phyloP scores from a whole-genome alignment of 2,888 invertebrate genomes.

The Torymus texanus region DNA sequence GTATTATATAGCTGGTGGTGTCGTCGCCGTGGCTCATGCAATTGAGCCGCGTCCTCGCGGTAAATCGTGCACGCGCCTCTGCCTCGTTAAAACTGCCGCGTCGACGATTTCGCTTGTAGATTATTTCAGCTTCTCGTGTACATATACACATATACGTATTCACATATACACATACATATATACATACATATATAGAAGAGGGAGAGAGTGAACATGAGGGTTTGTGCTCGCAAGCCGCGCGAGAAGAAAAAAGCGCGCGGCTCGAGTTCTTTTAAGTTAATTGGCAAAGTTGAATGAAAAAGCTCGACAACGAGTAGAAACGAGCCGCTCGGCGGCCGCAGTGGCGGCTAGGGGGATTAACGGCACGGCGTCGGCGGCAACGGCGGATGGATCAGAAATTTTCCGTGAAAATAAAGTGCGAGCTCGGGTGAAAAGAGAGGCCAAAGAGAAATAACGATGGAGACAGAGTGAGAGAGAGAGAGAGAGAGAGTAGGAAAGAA shows the following conservation, averaged over 20 bases:
- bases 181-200: no score
- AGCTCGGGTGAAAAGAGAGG: conserved; percentile 47
- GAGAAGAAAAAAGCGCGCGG: conserved; percentile 20
- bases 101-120: background rate
- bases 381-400: conserved; percentile 69
- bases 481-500: conserved; percentile 48
- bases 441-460: conserved; percentile 47
- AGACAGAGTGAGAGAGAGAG: conserved; percentile 53
- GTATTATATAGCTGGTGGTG: no score
- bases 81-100: background rate
- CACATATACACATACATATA: no score
- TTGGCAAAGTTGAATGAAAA: conserved; percentile 71
- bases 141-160: no score
- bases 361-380: conserved; percentile 65
- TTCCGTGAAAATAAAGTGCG: conserved; percentile 69
- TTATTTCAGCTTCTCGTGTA: no score
- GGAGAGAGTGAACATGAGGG: background rate
- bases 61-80: background rate
- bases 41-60: conserved; percentile 1
- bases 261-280: conserved; percentile 60
- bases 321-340: conserved; percentile 22
- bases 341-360: conserved; percentile 65
- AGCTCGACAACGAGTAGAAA: conserved; percentile 65
- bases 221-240: background rate
- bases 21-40: background rate